Evolutionary conservation across 64 coral and sea anemone species (phyloP), one percentile per base, ranked within the genome.

Genomic region (Exaiptasia diaphana): DNA sequence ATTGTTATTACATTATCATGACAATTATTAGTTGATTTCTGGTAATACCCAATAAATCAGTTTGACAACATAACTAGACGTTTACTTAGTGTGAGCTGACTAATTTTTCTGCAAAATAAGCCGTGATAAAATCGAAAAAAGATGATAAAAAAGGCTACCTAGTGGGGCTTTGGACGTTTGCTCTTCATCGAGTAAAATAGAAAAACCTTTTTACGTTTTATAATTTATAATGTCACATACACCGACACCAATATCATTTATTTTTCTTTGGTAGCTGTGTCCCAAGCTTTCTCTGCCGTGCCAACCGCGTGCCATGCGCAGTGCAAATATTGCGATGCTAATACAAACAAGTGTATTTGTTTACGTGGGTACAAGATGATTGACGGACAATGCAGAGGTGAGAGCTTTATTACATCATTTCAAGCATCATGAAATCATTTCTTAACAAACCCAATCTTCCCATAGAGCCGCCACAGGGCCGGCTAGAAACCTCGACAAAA

Each of bases 281-380:
- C 68, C 13, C 83, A 80, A 28, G 83, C 83, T 38, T 53, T 52
- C 24, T 23, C 56, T 15, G 50, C 48, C 58, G 82, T 92, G 22
- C 22, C 75, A 17, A 40, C 67, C 56, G 4, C 76, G 17, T 92
- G 90, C 57, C 67, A 40, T 15, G 41, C 0, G 14, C 38, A 60
- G 40, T 86, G 90, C 70, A 36, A 86, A 12, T 69, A 80, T 73
- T 92, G 90, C 67, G 90, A 92, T 34, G 41, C 24, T 9, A 65
- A 86, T 37, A 73, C 56, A 20, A 80, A 75, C 14, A 23, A 45
- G 22, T 92, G 90, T 52, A 67, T 92, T 41, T 92, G 90, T 74
- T 41, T 29, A 0, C 70, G 83, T 60, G 90, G 90, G 23, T 92
- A 81, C 67, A 33, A 67, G 35, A 64, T 92, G 44, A 64, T 41